These are phyloP conservation scores for Platanista minor DNA, from an alignment of 2,113 vertebrate genomes.

Conservation along the genomic window DNA sequence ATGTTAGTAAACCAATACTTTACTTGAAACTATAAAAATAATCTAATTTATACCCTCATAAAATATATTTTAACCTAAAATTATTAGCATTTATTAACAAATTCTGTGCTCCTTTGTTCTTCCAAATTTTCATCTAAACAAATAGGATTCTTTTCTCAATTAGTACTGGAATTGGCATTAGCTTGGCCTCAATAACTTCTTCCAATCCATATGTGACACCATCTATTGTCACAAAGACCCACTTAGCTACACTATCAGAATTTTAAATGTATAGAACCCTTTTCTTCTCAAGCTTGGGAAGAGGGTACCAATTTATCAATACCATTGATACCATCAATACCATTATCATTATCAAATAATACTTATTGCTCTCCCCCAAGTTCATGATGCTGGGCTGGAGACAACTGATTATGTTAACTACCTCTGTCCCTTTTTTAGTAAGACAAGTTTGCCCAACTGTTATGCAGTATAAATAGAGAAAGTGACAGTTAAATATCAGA, in stretches of 20 bases:
- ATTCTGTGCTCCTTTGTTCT: neutral
- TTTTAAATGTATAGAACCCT: neutral
- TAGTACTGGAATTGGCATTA: neutral
- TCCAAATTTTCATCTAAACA: neutral
- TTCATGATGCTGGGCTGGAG: neutral
- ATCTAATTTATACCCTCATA: neutral
- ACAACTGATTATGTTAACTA: neutral
- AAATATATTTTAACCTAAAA: conserved; percentile 23
- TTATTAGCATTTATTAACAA: neutral
- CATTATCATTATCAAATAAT: neutral
- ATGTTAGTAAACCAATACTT: neutral
- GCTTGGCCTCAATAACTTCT: neutral
- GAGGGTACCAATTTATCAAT: neutral
- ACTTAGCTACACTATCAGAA: neutral
- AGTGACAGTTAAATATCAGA: neutral
- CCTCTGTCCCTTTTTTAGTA: neutral
- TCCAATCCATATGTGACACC: neutral
- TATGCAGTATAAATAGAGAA: neutral
- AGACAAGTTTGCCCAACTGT: neutral
- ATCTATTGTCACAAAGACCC: neutral
- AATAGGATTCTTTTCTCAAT: neutral
- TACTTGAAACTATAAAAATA: neutral
- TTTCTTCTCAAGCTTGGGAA: neutral
- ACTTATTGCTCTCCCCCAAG: neutral
- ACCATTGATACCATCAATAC: neutral